Conservation (phyloP, 2,888 invertebrate genomes). For the Alsophila aescularia region DNA sequence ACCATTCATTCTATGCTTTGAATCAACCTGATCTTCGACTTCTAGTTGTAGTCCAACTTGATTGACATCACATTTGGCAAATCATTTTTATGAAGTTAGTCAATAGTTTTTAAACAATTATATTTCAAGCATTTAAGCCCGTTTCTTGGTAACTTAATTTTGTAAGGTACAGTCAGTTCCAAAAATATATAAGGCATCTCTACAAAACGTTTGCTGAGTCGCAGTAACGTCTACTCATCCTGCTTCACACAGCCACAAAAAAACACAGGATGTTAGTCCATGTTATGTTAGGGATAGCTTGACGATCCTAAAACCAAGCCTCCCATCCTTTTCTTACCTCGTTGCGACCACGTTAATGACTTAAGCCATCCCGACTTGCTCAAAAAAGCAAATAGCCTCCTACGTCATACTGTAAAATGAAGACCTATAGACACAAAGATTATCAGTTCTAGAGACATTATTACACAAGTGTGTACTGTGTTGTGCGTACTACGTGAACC, state of each 20-base stretch:
- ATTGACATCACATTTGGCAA: too few relatives aligned
- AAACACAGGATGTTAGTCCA: constrained; percentile 11
- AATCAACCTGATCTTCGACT: too few relatives aligned
- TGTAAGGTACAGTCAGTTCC: too few relatives aligned
- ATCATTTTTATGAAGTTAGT: too few relatives aligned
- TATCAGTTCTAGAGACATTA: constrained; percentile 79
- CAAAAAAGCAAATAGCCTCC: constrained; percentile 14
- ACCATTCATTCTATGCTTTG: too few relatives aligned
- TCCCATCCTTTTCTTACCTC: constrained; percentile 10
- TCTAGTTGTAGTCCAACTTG: too few relatives aligned
- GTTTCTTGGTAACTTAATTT: too few relatives aligned
- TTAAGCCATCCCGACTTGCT: constrained; percentile 13
- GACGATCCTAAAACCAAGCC: background rate
- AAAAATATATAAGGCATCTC: background rate
- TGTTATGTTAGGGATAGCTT: background rate
- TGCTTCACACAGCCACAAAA: background rate
- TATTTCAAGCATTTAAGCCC: too few relatives aligned
- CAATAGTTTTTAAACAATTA: too few relatives aligned
- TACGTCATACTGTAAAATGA: constrained; percentile 8
- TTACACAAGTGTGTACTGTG: constrained; percentile 66
- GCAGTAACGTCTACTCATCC: too few relatives aligned
- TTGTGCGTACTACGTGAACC: constrained; percentile 51
- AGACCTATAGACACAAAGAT: constrained; percentile 60
- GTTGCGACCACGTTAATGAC: constrained; percentile 18
- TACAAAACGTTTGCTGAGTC: too few relatives aligned